Percentiles rank a stretch among this genome's conserved stretches.
These are phyloP conservation scores for Urocitellus parryii DNA, from an alignment of 2,113 vertebrate species.

Conservation along the genomic window DNA sequence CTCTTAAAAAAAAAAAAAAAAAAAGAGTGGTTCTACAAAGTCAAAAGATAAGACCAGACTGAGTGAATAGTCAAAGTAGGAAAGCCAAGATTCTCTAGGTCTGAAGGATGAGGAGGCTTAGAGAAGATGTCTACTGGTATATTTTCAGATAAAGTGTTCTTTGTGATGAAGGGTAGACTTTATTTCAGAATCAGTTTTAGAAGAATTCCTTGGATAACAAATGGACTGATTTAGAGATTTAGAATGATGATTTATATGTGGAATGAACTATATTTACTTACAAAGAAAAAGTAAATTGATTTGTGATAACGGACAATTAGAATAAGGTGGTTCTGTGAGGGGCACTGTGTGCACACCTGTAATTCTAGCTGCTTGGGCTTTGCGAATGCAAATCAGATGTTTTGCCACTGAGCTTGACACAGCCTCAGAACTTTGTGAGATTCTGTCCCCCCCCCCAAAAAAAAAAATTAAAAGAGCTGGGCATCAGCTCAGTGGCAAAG, in stretches of 20 bases:
- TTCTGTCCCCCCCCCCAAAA: no score
- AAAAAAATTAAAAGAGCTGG: neutral
- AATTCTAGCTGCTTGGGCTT: neutral
- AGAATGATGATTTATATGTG: neutral
- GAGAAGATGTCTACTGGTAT: neutral
- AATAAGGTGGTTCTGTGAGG: neutral
- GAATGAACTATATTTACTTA: neutral
- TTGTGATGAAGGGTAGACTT: neutral
- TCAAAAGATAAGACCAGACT: neutral
- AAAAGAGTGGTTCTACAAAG: neutral
- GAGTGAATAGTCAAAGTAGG: neutral
- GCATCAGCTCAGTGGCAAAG: neutral
- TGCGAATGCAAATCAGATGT: no score
- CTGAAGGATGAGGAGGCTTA: neutral
- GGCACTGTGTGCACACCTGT: neutral
- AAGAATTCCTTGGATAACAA: neutral
- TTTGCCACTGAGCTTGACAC: no score
- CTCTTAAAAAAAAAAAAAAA: no score
- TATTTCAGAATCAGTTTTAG: neutral
- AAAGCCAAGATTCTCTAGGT: neutral
- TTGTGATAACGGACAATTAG: neutral
- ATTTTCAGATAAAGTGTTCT: neutral
- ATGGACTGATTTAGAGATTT: neutral
- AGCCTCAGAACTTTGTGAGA: neutral
- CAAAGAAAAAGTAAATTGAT: neutral